Evolutionary conservation across 1,140 invertebrate genomes (phyloP).

Genomic region (Homalodisca vitripennis): DNA sequence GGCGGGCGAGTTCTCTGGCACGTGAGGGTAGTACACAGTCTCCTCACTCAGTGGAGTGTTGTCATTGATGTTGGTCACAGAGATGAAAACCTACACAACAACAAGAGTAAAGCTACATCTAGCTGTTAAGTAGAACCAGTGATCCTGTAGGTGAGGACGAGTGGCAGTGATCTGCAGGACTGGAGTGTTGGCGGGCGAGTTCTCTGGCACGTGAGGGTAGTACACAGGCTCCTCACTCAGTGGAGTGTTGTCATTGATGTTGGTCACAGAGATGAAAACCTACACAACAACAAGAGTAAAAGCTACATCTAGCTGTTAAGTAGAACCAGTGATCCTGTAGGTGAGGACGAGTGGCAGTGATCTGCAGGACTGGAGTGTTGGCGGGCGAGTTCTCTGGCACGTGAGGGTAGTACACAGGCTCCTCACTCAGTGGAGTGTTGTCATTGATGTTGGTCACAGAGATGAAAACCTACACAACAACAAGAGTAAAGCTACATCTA

Average conservation of each 20-base stretch:
- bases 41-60: constrained; percentile 84
- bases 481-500: neutral
- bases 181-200: constrained; percentile 69
- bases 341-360: constrained; percentile 72
- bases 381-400: constrained; percentile 80
- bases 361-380: constrained; percentile 69
- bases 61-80: constrained; percentile 90
- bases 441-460: constrained; percentile 91
- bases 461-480: constrained; percentile 73
- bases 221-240: constrained; percentile 84
- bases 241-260: constrained; percentile 94
- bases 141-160: constrained; percentile 76
- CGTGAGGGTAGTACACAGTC: constrained; percentile 80
- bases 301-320: no score
- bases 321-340: constrained; percentile 82
- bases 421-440: constrained; percentile 83
- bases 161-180: constrained; percentile 75
- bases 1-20: constrained; percentile 79
- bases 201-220: constrained; percentile 78
- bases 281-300: constrained; percentile 45
- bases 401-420: constrained; percentile 80
- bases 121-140: no score
- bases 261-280: constrained; percentile 86
- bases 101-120: neutral
- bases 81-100: constrained; percentile 74